A percentile compares a stretch with the other conserved stretches of the same genome.
These are phyloP conservation scores for Tachysurus vachellii DNA, from an alignment of 2,113 vertebrate genomes.

Conservation along the genomic window DNA sequence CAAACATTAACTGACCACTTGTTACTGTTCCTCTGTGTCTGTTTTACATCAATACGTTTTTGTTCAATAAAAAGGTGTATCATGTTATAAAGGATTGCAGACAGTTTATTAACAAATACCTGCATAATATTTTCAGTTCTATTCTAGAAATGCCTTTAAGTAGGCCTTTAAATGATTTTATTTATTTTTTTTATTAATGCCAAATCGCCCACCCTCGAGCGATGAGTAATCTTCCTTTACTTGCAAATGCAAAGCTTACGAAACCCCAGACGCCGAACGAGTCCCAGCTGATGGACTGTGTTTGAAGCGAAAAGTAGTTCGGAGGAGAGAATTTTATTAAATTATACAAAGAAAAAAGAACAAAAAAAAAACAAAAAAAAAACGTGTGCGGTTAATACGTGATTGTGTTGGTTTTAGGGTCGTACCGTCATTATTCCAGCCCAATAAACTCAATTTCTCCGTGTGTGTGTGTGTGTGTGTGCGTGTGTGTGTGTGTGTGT, in stretches of 20 bases:
- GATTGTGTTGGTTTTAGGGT: neutral
- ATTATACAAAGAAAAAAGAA: neutral
- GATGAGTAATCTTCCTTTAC: neutral
- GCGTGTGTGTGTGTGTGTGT: slow-evolving; percentile 2
- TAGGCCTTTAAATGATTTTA: no score
- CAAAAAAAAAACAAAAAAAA: neutral
- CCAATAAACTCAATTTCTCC: no score
- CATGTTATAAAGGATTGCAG: no score
- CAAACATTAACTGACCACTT: no score
- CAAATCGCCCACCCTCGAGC: no score
- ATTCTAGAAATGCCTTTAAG: no score
- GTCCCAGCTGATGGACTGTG: neutral
- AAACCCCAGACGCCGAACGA: neutral
- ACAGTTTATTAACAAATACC: no score
- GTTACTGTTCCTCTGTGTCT: no score
- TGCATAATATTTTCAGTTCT: no score
- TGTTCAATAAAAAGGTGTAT: no score
- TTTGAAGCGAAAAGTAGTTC: neutral
- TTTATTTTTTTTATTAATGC: neutral
- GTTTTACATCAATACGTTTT: no score
- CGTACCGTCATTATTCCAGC: neutral
- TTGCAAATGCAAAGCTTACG: neutral
- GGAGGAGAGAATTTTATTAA: neutral
- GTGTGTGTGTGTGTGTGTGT: slow-evolving; percentile 6
- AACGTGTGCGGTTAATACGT: neutral